Evolutionary conservation across 2,797 vertebrate genomes (phyloP).

Genomic region (Acanthopagrus latus): DNA sequence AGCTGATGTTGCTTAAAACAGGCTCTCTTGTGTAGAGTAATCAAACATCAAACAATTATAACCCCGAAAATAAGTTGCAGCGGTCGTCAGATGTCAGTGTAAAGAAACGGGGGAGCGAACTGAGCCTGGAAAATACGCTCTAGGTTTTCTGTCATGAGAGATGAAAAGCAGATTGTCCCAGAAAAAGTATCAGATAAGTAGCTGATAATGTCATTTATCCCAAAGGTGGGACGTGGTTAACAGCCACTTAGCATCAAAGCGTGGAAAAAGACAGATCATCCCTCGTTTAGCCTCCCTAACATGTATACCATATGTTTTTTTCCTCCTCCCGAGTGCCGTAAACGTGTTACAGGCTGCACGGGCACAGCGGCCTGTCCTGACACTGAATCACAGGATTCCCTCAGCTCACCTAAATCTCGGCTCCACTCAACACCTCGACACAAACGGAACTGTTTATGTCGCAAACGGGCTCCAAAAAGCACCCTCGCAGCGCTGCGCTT

Average conservation of each 20-base stretch:
- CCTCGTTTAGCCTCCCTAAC: conserved; percentile 69
- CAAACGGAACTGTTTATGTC: conserved; percentile 80
- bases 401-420: conserved; percentile 76
- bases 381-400: conserved; percentile 77
- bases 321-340: conserved; percentile 73
- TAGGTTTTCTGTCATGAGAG: conserved; percentile 32
- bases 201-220: conserved; percentile 76
- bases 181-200: conserved; percentile 65
- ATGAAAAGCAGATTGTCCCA: conserved; percentile 62
- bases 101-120: conserved; percentile 11
- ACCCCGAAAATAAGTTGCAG: conserved; percentile 18
- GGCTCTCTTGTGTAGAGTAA: conserved; percentile 27
- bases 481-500: conserved; percentile 47
- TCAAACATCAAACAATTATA: conserved; percentile 45
- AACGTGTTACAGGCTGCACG: conserved; percentile 71
- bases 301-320: conserved; percentile 73
- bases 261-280: conserved; percentile 68
- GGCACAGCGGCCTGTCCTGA: conserved; percentile 72
- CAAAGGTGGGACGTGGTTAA: conserved; percentile 68
- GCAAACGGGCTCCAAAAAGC: conserved; percentile 63
- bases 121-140: conserved; percentile 40
- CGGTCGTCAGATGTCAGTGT: conserved; percentile 19
- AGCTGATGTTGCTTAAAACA: conserved; percentile 17
- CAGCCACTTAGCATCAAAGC: conserved; percentile 74
- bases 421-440: conserved; percentile 79